phyloP scores from a whole-genome alignment of 2,113 vertebrate genomes.

The Amazona guildingii region DNA sequence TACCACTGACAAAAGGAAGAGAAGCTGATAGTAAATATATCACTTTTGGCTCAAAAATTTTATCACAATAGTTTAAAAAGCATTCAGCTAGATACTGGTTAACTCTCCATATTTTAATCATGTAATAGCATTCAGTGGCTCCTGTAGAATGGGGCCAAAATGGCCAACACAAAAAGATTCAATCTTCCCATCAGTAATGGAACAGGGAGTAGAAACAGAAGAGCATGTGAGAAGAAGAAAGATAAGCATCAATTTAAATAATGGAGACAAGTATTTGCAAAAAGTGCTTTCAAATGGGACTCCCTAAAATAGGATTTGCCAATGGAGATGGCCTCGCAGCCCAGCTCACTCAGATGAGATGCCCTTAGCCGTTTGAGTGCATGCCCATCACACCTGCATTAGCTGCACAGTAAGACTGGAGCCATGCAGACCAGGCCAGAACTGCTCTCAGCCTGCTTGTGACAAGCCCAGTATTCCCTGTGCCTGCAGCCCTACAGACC shows the following conservation, averaged over 20 bases:
- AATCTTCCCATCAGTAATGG: neutral
- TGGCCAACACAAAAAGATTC: neutral
- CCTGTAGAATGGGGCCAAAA: neutral
- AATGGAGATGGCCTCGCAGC: neutral
- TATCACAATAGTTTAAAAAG: neutral
- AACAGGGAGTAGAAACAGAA: neutral
- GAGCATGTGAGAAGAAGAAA: neutral
- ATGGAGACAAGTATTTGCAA: neutral
- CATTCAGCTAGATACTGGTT: neutral
- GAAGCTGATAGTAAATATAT: neutral
- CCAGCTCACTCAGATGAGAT: neutral
- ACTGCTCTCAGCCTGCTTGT: neutral
- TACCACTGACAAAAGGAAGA: neutral
- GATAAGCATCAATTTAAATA: neutral
- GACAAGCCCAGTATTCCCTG: neutral
- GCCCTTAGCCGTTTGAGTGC: no score
- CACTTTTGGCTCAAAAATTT: neutral
- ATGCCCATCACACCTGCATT: fast-evolving
- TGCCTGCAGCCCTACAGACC: fast-evolving
- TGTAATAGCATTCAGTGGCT: neutral
- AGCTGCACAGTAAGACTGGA: neutral
- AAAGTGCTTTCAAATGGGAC: neutral
- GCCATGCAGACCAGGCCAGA: neutral
- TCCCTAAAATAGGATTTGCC: neutral
- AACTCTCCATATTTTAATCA: neutral